phyloP scores from a whole-genome alignment of 2,113 vertebrate genomes.

The Ovis canadensis region DNA sequence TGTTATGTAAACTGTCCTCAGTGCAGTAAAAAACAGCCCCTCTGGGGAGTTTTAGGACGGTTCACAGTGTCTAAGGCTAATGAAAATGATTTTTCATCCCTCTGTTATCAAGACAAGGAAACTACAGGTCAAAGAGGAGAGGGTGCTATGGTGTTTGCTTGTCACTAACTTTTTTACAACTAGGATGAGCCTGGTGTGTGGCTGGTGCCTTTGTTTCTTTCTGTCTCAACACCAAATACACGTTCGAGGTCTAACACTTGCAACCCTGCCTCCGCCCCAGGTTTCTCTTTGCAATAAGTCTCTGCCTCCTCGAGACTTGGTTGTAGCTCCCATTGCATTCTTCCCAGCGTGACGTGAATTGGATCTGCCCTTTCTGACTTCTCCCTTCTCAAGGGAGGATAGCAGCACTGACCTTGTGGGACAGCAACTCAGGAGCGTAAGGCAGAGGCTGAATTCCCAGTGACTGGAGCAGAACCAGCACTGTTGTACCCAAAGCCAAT shows the following conservation, averaged over 20 bases:
- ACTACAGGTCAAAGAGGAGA: neutral
- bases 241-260: neutral
- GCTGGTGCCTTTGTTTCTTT: neutral
- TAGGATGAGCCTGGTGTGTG: neutral
- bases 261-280: neutral
- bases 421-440: neutral
- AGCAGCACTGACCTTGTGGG: neutral
- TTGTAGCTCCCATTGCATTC: neutral
- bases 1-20: neutral
- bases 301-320: neutral
- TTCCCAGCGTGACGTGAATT: neutral
- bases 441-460: neutral
- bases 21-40: neutral
- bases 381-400: neutral
- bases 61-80: neutral
- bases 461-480: neutral
- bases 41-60: neutral
- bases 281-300: neutral
- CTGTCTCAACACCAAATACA: neutral
- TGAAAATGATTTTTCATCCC: neutral
- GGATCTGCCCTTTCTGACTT: neutral
- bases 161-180: neutral
- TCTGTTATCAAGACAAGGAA: neutral
- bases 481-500: neutral
- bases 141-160: neutral